Evolutionary conservation across 2,888 invertebrate species (phyloP).

Genomic region (Cephus pygmeus): DNA sequence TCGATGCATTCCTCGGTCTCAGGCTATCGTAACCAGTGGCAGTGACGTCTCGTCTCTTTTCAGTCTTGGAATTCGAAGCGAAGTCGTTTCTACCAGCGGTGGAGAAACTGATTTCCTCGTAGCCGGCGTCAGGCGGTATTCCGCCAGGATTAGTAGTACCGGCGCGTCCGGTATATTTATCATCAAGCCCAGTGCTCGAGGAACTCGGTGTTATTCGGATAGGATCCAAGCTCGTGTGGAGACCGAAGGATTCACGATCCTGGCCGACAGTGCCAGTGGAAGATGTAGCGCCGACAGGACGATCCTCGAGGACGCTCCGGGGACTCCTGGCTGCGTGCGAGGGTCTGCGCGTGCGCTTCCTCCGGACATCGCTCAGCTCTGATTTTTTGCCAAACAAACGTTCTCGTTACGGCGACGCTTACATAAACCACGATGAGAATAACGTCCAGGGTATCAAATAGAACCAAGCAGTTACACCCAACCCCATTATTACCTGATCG

Average conservation of each 20-base stretch:
- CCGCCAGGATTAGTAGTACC: constrained; percentile 28
- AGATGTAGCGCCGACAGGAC: constrained; percentile 26
- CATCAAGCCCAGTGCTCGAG: background rate
- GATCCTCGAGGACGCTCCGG: constrained; percentile 46
- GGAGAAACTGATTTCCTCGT: constrained; percentile 50
- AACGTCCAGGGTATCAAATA: background rate
- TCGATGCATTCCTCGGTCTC: constrained; percentile 21
- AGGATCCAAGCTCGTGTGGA: background rate
- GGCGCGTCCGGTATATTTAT: background rate
- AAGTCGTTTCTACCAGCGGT: constrained; percentile 6
- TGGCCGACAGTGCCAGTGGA: background rate
- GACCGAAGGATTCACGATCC: no score
- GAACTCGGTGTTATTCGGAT: background rate
- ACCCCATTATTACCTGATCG: background rate
- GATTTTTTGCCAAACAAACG: constrained; percentile 45
- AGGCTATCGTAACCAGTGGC: constrained; percentile 14
- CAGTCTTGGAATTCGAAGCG: constrained; percentile 11
- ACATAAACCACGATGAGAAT: background rate
- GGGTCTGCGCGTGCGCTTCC: constrained; percentile 62
- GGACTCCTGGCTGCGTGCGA: constrained; percentile 60
- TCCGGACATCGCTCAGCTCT: constrained; percentile 63
- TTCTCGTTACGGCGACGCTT: background rate
- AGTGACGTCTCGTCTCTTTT: constrained; percentile 6
- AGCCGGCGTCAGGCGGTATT: constrained; percentile 57
- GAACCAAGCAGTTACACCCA: background rate